Conservation (phyloP, 2,888 invertebrate genomes). For the Bugulina stolonifera region DNA sequence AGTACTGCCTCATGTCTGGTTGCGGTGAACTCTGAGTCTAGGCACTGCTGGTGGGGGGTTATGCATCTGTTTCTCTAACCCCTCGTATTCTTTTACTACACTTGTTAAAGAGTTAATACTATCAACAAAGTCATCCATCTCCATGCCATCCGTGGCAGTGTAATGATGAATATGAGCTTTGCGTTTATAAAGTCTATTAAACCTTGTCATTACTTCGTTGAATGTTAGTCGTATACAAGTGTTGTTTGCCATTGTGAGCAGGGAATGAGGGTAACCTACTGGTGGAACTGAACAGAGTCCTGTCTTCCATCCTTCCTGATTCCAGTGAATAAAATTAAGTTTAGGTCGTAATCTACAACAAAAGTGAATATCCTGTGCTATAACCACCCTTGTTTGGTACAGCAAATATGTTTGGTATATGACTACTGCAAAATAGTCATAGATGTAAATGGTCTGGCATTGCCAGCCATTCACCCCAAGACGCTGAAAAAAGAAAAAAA, state of each 20-base stretch:
- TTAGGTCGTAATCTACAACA: conserved; percentile 43
- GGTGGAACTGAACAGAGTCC: conserved; percentile 53
- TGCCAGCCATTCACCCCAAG: no score
- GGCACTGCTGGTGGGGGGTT: conserved; percentile 37
- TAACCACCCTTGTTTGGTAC: no score
- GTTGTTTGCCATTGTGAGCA: conserved; percentile 53
- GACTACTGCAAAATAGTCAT: no score
- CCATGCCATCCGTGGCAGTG: conserved; percentile 52
- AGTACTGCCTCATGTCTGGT: no score
- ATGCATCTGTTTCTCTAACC: conserved; percentile 38
- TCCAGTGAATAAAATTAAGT: conserved; percentile 53
- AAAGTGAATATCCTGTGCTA: no score
- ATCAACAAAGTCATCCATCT: conserved; percentile 43
- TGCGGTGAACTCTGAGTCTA: conserved; percentile 31
- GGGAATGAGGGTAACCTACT: conserved; percentile 50
- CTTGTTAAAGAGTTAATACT: conserved; percentile 44
- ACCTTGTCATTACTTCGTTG: conserved; percentile 45
- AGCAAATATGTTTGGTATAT: no score
- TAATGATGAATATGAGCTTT: conserved; percentile 56
- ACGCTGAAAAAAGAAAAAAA: no score
- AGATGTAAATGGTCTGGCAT: no score
- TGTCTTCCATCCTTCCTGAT: conserved; percentile 55
- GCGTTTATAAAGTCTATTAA: conserved; percentile 50
- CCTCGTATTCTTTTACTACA: conserved; percentile 45
- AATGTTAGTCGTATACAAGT: conserved; percentile 52